A percentile compares a stretch with the other conserved stretches of the same genome.
Evolutionary conservation across 1,140 invertebrate species (phyloP).

Genomic region (Cyrtorhinus lividipennis): DNA sequence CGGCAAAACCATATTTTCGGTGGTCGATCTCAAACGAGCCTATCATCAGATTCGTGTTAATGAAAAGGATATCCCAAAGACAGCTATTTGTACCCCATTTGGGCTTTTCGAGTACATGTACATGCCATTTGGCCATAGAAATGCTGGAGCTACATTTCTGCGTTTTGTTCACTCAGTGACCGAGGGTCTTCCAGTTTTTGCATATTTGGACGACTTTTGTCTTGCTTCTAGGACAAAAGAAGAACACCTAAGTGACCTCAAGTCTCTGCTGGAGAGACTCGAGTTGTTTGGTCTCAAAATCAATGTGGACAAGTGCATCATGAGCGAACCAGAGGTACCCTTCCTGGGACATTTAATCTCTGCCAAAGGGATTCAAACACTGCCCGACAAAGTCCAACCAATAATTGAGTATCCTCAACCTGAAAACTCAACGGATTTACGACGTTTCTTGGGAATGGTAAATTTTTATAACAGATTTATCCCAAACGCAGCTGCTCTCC

Average conservation of each 20-base stretch:
- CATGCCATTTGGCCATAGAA: slow-evolving; percentile 18
- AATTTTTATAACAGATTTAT: slow-evolving; percentile 24
- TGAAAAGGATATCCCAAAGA: background rate
- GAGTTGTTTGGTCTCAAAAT: slow-evolving; percentile 15
- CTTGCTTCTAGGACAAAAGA: slow-evolving; percentile 18
- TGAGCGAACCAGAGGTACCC: background rate
- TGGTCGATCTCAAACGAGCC: background rate
- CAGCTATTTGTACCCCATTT: slow-evolving; percentile 17
- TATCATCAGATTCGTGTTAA: background rate
- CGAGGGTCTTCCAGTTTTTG: slow-evolving; percentile 9
- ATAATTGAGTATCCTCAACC: slow-evolving; percentile 21
- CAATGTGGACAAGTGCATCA: slow-evolving; percentile 20
- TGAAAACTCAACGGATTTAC: slow-evolving; percentile 16
- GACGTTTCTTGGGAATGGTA: slow-evolving; percentile 22
- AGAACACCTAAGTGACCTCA: slow-evolving; percentile 22
- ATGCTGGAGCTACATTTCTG: slow-evolving; percentile 15
- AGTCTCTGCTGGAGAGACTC: slow-evolving; percentile 21
- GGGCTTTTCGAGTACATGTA: slow-evolving; percentile 15
- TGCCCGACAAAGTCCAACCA: slow-evolving; percentile 23
- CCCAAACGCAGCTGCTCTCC: slow-evolving; percentile 12
- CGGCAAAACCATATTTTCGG: background rate
- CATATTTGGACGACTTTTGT: slow-evolving; percentile 27
- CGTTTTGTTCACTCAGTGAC: slow-evolving; percentile 17
- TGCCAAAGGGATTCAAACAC: slow-evolving; percentile 26
- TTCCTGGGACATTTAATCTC: slow-evolving; percentile 28